Evolutionary conservation across 2,888 invertebrate genomes (phyloP).

Genomic region (Morinoia aosen): DNA sequence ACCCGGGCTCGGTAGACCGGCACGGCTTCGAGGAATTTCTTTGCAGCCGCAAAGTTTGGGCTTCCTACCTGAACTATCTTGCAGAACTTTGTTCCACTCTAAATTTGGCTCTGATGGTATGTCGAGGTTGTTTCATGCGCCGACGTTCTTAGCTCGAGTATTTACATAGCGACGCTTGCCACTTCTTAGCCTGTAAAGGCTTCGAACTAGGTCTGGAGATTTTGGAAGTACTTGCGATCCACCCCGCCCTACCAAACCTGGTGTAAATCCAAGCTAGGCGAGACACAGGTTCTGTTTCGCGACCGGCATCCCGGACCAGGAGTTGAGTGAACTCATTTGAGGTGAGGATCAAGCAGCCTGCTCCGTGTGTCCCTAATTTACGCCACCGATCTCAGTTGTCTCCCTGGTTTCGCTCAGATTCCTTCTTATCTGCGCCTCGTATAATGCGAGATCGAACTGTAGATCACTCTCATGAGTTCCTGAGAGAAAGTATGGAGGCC

Average conservation of each 20-base stretch:
- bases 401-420: no score
- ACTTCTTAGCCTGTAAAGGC: neutral
- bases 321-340: conserved; percentile 3
- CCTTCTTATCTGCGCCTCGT: no score
- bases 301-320: neutral
- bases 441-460: no score
- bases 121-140: neutral
- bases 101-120: neutral
- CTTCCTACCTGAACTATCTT: neutral
- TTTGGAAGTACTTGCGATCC: neutral
- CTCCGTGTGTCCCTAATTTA: neutral
- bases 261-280: neutral
- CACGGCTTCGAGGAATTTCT: neutral
- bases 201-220: neutral
- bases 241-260: neutral
- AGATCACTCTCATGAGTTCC: no score
- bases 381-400: neutral
- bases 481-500: no score
- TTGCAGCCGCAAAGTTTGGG: neutral
- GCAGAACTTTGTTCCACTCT: neutral
- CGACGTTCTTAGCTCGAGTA: neutral
- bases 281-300: neutral
- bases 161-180: neutral
- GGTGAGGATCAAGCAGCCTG: neutral
- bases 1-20: neutral